Evolutionary conservation across 2,888 invertebrate genomes (phyloP).

Genomic region (Macrosoma leucophasiata): DNA sequence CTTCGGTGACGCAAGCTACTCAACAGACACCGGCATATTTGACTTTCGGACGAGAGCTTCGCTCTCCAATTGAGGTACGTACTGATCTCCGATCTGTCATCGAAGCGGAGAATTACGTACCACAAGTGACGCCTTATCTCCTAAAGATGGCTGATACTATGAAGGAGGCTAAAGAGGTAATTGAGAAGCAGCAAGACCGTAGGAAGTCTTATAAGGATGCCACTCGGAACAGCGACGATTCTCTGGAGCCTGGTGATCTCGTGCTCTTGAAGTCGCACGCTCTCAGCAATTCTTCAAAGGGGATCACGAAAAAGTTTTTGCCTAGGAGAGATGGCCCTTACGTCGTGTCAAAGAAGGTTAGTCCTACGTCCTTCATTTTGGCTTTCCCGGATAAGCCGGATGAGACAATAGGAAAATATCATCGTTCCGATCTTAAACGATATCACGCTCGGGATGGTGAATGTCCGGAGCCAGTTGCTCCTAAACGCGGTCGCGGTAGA

Average conservation of each 20-base stretch:
- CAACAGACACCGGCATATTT: slow-evolving; percentile 1
- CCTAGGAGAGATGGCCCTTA: slow-evolving; percentile 1
- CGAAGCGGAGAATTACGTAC: neutral
- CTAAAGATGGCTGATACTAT: neutral
- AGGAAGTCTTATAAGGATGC: slow-evolving; percentile 11
- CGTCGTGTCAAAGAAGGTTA: neutral
- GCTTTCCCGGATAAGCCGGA: neutral
- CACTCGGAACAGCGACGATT: too few species aligned
- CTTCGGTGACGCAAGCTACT: slow-evolving; percentile 11
- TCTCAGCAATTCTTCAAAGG: neutral
- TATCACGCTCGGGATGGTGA: too few species aligned
- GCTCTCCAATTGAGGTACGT: neutral
- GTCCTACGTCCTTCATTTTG: neutral
- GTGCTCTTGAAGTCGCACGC: slow-evolving; percentile 1
- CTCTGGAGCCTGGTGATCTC: slow-evolving; percentile 1
- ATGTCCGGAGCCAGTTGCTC: too few species aligned
- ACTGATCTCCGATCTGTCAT: neutral
- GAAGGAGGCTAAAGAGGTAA: neutral
- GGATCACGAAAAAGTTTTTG: neutral
- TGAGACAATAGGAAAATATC: neutral
- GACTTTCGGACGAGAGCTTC: slow-evolving; percentile 4
- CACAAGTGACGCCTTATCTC: neutral
- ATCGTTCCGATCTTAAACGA: neutral
- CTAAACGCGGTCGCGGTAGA: too few species aligned
- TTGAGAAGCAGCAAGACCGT: slow-evolving; percentile 1